Evolutionary conservation across 2,888 invertebrate genomes (phyloP), one percentile per base, ranked within the genome.

Genomic region (Germaria angustata): DNA sequence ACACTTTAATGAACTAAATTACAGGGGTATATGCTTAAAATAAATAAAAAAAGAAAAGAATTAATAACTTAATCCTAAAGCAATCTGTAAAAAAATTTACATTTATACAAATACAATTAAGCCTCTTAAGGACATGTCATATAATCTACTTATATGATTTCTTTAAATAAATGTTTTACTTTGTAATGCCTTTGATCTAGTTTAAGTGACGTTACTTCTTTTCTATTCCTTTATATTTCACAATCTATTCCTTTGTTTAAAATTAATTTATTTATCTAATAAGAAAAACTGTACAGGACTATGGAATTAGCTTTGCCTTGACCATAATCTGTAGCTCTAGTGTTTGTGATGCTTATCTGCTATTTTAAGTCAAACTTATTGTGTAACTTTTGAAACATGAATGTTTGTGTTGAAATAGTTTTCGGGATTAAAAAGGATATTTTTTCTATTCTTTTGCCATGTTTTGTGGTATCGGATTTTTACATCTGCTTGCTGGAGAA

Each of bases 21-120:
- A 72, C 63, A 72, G 39, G 0, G 36, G 8, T 20, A 8, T 41
- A 3, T 53, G n/a, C 22, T 51, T 28, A 8, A 46, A 46, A n/a
- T 1, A 4, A 11, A 9, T 17, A 3, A 41, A 44, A 34, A 44
- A 20, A n/a, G 61, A 20, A 53, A 28, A 73, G 3, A 46, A 34
- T 55, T 69, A 80, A 75, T 80, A 75, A 49, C 61, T 69, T 63
- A 63, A 75, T 69, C 39, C 34, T 20, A 44, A 49, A n/a, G 65
- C 2, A 20, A 5, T n/a, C 0, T 53, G 2, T 7, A 20, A 20
- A 32, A 36, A 0, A 0, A 17, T 41, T 55, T n/a, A 2, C 9
- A 22, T 28, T 2, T 0, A 41, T 28, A 17, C 11, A 24, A 49
- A 5, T 15, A n/a, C n/a, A n/a, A n/a, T 24, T 51, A 72, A 72